phyloP scores from a whole-genome alignment of 1,140 invertebrate species.

The Habropoda laboriosa region DNA sequence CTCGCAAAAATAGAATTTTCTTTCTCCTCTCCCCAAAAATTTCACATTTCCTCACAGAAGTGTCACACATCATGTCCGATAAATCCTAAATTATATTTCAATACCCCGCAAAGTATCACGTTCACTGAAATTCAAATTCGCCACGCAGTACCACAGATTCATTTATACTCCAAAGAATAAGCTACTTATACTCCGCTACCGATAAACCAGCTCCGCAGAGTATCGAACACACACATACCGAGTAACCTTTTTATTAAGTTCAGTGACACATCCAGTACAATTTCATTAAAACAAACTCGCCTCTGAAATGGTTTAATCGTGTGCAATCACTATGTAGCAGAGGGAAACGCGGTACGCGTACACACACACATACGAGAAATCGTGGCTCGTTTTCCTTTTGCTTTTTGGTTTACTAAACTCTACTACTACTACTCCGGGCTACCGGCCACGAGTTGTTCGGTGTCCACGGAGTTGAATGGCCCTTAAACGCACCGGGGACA shows the following conservation, averaged over 20 bases:
- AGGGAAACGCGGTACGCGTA: no score
- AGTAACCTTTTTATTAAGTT: background rate
- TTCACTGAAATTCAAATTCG: no score
- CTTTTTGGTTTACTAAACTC: background rate
- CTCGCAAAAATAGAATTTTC: no score
- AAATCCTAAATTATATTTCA: no score
- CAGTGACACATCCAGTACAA: background rate
- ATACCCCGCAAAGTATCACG: no score
- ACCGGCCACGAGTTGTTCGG: background rate
- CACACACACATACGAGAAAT: background rate
- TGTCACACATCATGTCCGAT: no score
- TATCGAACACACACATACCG: background rate
- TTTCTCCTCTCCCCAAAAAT: no score
- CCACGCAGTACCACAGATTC: no score
- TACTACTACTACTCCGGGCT: no score
- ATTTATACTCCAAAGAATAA: no score
- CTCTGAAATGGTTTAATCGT: slow-evolving; percentile 2
- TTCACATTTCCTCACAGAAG: no score
- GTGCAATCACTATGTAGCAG: background rate
- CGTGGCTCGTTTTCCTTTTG: background rate
- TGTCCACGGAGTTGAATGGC: background rate
- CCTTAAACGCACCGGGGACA: slow-evolving; percentile 2
- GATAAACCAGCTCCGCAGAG: background rate
- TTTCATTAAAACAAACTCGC: slow-evolving; percentile 14
- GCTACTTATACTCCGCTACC: no score